Base-by-base conservation (phyloP, 2,888 invertebrate genomes). In the Alitta virens region DNA sequence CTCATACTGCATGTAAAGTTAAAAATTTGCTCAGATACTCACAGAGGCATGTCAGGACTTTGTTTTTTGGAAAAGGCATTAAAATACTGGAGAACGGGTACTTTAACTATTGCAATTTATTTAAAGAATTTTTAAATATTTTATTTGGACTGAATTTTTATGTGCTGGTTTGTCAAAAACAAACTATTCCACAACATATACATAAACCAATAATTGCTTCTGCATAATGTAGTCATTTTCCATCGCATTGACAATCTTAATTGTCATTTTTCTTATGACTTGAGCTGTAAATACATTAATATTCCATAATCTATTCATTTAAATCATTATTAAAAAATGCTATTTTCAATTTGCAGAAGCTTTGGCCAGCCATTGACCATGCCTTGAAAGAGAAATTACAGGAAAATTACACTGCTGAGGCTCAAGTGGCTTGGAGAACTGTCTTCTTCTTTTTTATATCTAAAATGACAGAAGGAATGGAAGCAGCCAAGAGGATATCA, bases 391-490 rank as follows among this genome's bases (percentile, higher is more conserved):
- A 33, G 46, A 43, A 49, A 1, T 25, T 59, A 40, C 33, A 52
- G 16, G 51, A 38, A 21, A 24, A 27, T 7, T 59, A 59, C 18
- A 59, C 59, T 23, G 5, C 51, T 3, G 59, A 59, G n/a, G 59
- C 33, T 1, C 16, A 49, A 24, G 52, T 50, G 12, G 59, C 59
- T 21, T 59, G 59, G 59, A 50, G 21, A 26, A 25, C 3, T 46
- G 40, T 59, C 51, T 59, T 21, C 33, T n/a, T 26, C 7, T 59
- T 51, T n/a, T 18, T 59, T 25, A 52, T 40, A 7, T 21, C 27
- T 12, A 52, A 59, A 33, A 59, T 60, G 57, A 16, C n/a, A 43
- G n/a, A 43, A 60, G 43, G 61, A 57, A 62, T 43, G 40, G 40
- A 40, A 40, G 16, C 9, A 12, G 40, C 16, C 12, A 9, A 40